phyloP scores from a whole-genome alignment of 2,888 invertebrate species.

The Globia sparganii region DNA sequence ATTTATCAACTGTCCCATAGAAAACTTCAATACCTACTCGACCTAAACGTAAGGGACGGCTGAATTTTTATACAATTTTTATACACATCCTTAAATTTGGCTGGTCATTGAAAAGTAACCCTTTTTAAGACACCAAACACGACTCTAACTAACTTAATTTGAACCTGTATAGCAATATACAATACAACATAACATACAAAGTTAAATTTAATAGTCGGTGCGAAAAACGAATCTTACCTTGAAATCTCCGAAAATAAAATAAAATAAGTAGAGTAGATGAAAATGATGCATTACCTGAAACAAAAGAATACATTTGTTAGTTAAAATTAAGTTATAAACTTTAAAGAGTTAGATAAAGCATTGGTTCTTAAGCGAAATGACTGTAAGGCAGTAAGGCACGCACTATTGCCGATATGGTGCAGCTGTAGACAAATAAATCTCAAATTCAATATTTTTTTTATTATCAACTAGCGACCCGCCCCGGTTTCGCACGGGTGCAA shows the following conservation, averaged over 20 bases:
- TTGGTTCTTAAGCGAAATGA: not conserved
- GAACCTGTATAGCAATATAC: not conserved
- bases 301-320: conserved; percentile 19
- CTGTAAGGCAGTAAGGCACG: not conserved
- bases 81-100: no score
- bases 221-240: conserved; percentile 3
- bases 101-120: no score
- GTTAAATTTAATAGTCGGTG: not conserved
- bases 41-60: no score
- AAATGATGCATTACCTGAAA: conserved; percentile 47
- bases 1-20: no score
- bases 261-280: not conserved
- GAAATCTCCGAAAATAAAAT: not conserved
- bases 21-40: no score
- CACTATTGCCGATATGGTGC: not conserved
- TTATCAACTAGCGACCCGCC: not conserved
- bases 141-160: no score
- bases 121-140: no score
- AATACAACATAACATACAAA: not conserved
- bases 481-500: not conserved
- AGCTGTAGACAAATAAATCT: not conserved
- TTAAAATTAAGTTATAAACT: not conserved
- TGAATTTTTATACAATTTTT: no score
- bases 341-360: not conserved
- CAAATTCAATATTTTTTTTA: not conserved